Base-by-base conservation (phyloP, 2,888 invertebrate species). In the Folsomia candida region DNA sequence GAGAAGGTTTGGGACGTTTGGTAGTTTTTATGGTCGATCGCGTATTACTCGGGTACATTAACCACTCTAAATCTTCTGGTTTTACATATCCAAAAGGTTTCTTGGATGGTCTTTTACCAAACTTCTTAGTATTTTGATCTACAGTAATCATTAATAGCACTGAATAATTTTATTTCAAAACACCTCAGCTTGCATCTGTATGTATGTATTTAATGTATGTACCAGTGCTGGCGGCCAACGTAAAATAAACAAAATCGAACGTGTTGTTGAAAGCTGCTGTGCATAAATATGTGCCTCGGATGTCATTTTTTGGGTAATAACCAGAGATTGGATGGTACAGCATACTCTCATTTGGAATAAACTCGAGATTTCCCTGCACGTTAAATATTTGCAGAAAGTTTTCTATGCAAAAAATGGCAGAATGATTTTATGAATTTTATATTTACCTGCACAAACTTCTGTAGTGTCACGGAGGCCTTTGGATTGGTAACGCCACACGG, bases 401-500 rank as follows among this genome's bases (percentile, higher is more conserved):
- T 54, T 54, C 18, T 14, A 54, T 20, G 4, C 54, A 58, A 20
- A 63, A 14, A 54, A 4, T 54, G 9, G 9, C 18, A 47, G 9
- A 18, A 11, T 11, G 47, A 9, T 47, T 47, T 9, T 47, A 47
- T 18, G 9, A 11, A 47, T 18, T 47, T 18, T 47, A 9, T n/a
- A 28, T 60, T 65, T 73, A 77, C 78, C 58, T 73, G 71, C 24
- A 71, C 73, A 62, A 75, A 75, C 59, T 77, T 78, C 66, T 78
- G 78, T 0, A 78, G 51, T 0, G 77, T 75, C 1, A 78, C 78
- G 1, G 77, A 70, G n/a, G 75, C 73, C 64, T 69, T 73, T 0
- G 78, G 78, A 69, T 76, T 75, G 2, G 76, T 77, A 2, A 78
- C 77, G 27, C 75, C 73, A 64, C 78, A 78, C 14, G 78, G 78